Base-by-base conservation (phyloP, 2,888 invertebrate genomes). In the Laothoe populi region DNA sequence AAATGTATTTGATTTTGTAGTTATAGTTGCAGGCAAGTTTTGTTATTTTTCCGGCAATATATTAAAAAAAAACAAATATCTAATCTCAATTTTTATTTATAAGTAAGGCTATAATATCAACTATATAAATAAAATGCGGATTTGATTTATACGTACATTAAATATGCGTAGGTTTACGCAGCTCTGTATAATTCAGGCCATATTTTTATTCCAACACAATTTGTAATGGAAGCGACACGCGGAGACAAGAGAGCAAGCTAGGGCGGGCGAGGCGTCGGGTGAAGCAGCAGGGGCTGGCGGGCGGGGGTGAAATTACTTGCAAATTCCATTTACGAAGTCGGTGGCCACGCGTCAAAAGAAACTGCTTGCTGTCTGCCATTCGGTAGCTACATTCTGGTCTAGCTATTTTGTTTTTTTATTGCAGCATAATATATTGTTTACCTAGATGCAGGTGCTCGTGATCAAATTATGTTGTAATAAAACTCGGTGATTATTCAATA, bases 161-260 rank as follows among this genome's bases (percentile, higher is more conserved):
- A 38, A 38, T 13, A 19, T 45, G 4, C 19, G 16, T 60, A 45
- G 11, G 19, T 7, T 19, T 0, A 8, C 1, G 19, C 85, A 77
- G 59, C 90, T 88, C 86, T 76, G 68, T 82, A 77, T 61, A 73
- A 69, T 58, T 73, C 72, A 7, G 66, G 66, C 75, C 80, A 90
- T 90, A 91, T 92, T 92, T 92, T 92, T 91, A 92, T 92, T 84
- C 90, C 88, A 92, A 90, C 92, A 91, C 90, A 92, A 91, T 92
- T 92, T 91, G 90, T 91, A 91, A 92, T 90, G 91, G 90, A 89
- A 88, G 88, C 86, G 91, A 90, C 88, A 90, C 88, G 88, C 88
- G 83, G 90, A 90, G 89, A 91, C 91, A 90, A 89, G 90, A 90
- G 89, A 87, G 88, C 87, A 87, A 82, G 82, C 76, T 74, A 74